These are phyloP conservation scores for Drosophila suboccidentalis DNA, from an alignment of 2,888 invertebrate species.

Conservation along the genomic window DNA sequence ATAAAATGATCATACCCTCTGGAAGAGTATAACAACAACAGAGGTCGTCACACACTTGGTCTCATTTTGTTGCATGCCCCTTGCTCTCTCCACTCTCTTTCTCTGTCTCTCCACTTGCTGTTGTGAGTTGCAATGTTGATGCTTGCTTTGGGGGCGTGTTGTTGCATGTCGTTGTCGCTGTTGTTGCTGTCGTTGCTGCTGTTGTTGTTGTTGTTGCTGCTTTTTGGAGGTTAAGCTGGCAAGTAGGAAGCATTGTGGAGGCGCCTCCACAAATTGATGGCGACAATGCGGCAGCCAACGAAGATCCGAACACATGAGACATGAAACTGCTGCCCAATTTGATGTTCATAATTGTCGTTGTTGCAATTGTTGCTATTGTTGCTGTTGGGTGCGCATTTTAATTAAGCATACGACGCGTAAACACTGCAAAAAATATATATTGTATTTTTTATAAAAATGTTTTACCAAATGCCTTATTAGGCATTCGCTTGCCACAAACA, in stretches of 20 bases:
- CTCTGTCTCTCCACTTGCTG: constrained; percentile 8
- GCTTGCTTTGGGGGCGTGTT: constrained; percentile 67
- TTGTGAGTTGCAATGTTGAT: constrained; percentile 62
- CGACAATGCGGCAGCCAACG: constrained; percentile 64
- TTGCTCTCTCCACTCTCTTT: neutral
- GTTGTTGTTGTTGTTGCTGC: constrained; percentile 35
- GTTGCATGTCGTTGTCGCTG: constrained; percentile 32
- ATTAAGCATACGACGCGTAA: constrained; percentile 65
- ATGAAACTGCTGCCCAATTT: constrained; percentile 14
- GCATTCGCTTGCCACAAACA: constrained; percentile 37
- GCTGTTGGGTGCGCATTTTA: constrained; percentile 60
- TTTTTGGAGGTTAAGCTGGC: constrained; percentile 75
- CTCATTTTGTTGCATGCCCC: constrained; percentile 60
- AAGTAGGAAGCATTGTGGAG: constrained; percentile 76
- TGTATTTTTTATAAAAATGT: constrained; percentile 17
- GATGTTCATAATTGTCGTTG: constrained; percentile 24
- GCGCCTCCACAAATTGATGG: constrained; percentile 70
- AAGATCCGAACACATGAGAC: constrained; percentile 34
- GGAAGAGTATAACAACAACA: constrained; percentile 24
- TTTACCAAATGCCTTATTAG: constrained; percentile 42
- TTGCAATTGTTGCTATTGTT: constrained; percentile 10
- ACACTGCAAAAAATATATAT: constrained; percentile 32
- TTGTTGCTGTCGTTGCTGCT: constrained; percentile 23
- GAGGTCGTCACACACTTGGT: constrained; percentile 80
- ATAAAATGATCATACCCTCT: too few relatives aligned